Evolutionary conservation across 2,113 vertebrate genomes (phyloP).

Genomic region (Dipodomys merriami): DNA sequence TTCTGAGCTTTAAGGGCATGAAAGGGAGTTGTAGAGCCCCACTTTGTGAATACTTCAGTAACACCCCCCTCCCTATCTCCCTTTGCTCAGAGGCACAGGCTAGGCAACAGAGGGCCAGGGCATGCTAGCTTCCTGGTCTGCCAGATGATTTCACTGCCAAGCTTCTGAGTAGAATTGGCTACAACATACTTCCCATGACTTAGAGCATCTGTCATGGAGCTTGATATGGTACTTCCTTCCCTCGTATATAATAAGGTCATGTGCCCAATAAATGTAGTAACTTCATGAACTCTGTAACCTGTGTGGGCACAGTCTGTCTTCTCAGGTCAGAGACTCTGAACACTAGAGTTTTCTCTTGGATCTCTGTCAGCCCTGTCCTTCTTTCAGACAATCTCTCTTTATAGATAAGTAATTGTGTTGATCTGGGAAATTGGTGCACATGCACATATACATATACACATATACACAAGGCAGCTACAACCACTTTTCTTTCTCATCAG

Average conservation of each 20-base stretch:
- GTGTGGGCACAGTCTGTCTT: conserved; percentile 23
- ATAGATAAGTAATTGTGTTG: not conserved
- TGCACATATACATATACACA: no score
- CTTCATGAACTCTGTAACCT: not conserved
- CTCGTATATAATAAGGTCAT: not conserved
- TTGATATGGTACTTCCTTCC: not conserved
- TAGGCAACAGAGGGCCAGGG: not conserved
- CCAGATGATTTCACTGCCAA: conserved; percentile 29
- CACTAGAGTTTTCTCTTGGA: not conserved
- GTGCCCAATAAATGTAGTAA: accelerated
- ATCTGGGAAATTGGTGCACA: no score
- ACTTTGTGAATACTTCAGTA: accelerated
- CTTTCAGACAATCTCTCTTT: not conserved
- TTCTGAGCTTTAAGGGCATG: not conserved
- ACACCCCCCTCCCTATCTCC: accelerated
- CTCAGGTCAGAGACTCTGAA: not conserved
- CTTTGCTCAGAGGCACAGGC: not conserved
- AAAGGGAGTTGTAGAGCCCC: not conserved
- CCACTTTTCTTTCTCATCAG: not conserved
- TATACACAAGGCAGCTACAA: not conserved
- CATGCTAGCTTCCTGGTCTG: not conserved
- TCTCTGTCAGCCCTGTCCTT: not conserved
- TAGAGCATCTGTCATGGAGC: not conserved
- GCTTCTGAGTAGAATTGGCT: not conserved
- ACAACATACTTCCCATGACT: not conserved